Conservation (phyloP, 30 jellyfish, hydroid and myxozoan genomes). For the Morbakka virulenta region DNA sequence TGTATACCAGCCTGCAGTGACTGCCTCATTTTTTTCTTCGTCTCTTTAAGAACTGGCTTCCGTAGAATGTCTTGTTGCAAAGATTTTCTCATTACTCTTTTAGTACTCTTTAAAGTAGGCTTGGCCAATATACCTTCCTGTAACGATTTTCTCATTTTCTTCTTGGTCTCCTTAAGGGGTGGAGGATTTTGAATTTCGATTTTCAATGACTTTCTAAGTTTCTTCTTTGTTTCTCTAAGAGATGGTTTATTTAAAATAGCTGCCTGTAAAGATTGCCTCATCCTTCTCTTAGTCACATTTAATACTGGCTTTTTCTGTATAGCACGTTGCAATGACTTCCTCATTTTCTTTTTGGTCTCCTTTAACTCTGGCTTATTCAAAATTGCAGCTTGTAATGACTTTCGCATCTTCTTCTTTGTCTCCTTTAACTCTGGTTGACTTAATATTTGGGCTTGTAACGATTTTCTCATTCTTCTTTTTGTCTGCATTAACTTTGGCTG, state of each 20-base stretch:
- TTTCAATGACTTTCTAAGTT: constrained; percentile 42
- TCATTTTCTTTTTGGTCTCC: constrained; percentile 2
- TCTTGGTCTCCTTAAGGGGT: constrained; percentile 4
- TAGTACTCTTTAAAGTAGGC: constrained; percentile 19
- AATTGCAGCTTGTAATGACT: constrained; percentile 48
- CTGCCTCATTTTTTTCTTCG: constrained; percentile 56
- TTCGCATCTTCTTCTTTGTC: background rate
- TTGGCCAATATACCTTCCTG: constrained; percentile 27
- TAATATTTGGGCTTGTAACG: constrained; percentile 25
- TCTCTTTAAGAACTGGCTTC: constrained; percentile 35
- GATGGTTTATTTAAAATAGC: background rate
- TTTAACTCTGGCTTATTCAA: constrained; percentile 14
- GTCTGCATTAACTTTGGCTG: background rate
- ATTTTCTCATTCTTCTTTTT: background rate
- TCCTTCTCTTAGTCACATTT: constrained; percentile 16
- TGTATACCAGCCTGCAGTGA: constrained; percentile 46
- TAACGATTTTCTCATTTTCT: constrained; percentile 44
- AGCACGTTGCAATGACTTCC: constrained; percentile 24
- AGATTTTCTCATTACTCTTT: constrained; percentile 59
- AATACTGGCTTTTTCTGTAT: constrained; percentile 11
- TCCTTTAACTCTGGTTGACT: background rate
- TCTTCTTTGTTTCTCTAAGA: constrained; percentile 29
- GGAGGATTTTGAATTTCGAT: constrained; percentile 1
- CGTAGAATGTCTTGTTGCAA: constrained; percentile 37
- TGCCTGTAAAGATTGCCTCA: constrained; percentile 23